Conservation (phyloP, 2,113 vertebrate species). For the Chrysochloris asiatica region DNA sequence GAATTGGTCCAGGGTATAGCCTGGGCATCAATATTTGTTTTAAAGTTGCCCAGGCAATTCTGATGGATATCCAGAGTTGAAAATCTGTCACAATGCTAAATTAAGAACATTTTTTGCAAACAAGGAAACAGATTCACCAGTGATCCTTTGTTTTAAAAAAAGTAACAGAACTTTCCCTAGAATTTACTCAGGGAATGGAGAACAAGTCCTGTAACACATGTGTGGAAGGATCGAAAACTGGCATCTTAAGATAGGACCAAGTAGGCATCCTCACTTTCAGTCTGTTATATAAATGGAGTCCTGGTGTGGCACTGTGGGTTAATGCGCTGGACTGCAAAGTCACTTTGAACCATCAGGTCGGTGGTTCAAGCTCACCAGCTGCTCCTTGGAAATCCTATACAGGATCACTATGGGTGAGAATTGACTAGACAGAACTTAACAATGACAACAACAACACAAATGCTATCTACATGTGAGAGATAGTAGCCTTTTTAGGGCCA, state of each 20-base stretch:
- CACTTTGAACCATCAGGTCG: too few species aligned
- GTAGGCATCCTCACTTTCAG: neutral
- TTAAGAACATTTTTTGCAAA: constrained; percentile 40
- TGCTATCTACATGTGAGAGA: neutral
- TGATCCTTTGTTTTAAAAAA: too few species aligned
- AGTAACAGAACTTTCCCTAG: neutral
- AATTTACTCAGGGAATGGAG: neutral
- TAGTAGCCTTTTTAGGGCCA: neutral
- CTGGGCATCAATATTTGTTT: constrained; percentile 1
- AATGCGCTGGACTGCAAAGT: too few species aligned
- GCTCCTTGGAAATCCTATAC: too few species aligned
- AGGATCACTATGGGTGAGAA: too few species aligned
- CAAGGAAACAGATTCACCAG: neutral
- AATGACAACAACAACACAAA: neutral
- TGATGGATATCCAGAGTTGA: neutral
- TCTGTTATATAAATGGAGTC: too few species aligned
- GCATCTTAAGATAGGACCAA: neutral
- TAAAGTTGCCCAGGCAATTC: neutral
- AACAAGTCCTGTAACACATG: neutral
- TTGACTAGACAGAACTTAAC: too few species aligned
- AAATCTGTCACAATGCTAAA: constrained; percentile 19
- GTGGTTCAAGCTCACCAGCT: too few species aligned
- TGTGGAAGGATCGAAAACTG: neutral
- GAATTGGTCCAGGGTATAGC: neutral
- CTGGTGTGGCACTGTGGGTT: too few species aligned